Percentiles rank a stretch among this genome's conserved stretches.
Evolutionary conservation across 2,797 vertebrate species (phyloP).

Genomic region (Gallirallus australis): DNA sequence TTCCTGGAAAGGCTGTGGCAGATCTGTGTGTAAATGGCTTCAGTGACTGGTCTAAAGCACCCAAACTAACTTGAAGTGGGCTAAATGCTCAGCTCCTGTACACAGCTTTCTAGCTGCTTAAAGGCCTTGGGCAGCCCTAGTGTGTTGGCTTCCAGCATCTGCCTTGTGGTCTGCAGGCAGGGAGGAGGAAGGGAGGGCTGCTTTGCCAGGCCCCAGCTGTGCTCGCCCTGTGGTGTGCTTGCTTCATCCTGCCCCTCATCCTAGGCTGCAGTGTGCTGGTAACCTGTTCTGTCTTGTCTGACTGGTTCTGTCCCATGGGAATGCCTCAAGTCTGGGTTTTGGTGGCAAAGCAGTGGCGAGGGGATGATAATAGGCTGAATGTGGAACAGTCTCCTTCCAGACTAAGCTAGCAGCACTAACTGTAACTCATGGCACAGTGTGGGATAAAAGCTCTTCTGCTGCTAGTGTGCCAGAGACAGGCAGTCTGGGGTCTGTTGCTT

Average conservation of each 20-base stretch:
- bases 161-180: background rate
- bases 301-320: background rate
- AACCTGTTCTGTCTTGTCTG: background rate
- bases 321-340: background rate
- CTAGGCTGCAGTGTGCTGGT: background rate
- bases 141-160: background rate
- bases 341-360: background rate
- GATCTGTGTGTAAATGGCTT: background rate
- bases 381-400: background rate
- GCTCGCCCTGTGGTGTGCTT: background rate
- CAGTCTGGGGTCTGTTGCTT: background rate
- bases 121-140: background rate
- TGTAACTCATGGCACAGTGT: background rate
- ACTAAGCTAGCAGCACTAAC: background rate
- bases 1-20: background rate
- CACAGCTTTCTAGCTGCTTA: background rate
- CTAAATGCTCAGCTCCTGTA: background rate
- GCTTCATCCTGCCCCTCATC: background rate
- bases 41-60: background rate
- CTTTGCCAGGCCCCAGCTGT: background rate
- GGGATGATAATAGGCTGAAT: background rate
- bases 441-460: background rate
- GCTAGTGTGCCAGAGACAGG: fast-evolving
- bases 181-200: background rate
- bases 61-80: background rate